Percentiles rank a stretch among this genome's conserved stretches.
Evolutionary conservation across 2,113 vertebrate genomes (phyloP).

Genomic region (Nansenia antarctica): DNA sequence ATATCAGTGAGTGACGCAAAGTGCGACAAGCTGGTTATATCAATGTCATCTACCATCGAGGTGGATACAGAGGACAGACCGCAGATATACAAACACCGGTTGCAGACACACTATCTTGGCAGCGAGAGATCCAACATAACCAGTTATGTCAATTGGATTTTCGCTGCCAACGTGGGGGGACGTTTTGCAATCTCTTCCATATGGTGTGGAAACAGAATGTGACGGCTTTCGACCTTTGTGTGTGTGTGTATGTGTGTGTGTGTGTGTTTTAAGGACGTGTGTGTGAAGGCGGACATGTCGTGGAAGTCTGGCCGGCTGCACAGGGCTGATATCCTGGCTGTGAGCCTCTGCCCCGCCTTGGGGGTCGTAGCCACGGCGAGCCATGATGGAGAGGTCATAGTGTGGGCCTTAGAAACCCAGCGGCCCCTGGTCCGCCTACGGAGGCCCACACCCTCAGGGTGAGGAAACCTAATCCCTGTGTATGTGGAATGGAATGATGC

Average conservation of each 20-base stretch:
- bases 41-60: background rate
- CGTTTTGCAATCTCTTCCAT: background rate
- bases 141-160: no score
- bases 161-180: background rate
- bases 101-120: background rate
- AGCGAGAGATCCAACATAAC: background rate
- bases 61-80: background rate
- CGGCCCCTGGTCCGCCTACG: constrained; percentile 29
- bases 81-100: background rate
- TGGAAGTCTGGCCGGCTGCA: constrained; percentile 55
- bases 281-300: constrained; percentile 37
- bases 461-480: background rate
- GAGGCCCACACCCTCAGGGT: constrained; percentile 18
- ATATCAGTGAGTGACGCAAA: constrained; percentile 21
- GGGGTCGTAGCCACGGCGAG: constrained; percentile 55
- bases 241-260: constrained; percentile 1
- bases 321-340: constrained; percentile 47
- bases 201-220: no score
- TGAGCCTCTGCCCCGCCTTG: constrained; percentile 44
- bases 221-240: no score
- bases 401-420: constrained; percentile 60
- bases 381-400: constrained; percentile 59
- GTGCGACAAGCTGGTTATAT: background rate
- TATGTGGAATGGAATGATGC: background rate
- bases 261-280: constrained; percentile 42